These are phyloP conservation scores for Scomber scombrus DNA, from an alignment of 2,113 vertebrate genomes.

Conservation along the genomic window DNA sequence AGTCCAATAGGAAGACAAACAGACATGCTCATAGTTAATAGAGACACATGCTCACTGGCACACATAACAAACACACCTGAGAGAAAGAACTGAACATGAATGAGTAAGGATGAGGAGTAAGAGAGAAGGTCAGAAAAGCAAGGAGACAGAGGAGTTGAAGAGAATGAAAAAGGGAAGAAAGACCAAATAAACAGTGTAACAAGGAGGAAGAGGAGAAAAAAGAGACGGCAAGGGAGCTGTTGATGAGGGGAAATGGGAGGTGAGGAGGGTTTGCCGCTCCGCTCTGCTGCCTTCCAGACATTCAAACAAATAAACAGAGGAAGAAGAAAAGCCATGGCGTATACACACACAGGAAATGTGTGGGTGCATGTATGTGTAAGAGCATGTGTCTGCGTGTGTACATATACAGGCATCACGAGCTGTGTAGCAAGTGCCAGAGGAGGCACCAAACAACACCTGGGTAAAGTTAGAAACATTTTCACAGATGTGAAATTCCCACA, in stretches of 20 bases:
- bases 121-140: neutral
- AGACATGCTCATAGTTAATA: neutral
- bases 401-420: too few relatives aligned
- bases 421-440: too few relatives aligned
- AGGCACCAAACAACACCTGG: too few relatives aligned
- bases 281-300: slow-evolving; percentile 57
- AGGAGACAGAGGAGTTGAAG: neutral
- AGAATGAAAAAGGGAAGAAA: neutral
- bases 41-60: slow-evolving; percentile 3
- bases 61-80: slow-evolving; percentile 39
- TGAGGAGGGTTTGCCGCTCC: neutral
- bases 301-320: slow-evolving; percentile 62
- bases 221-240: neutral
- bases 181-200: too few relatives aligned
- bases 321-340: slow-evolving; percentile 22
- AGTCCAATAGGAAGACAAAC: neutral
- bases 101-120: neutral
- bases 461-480: too few relatives aligned
- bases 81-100: neutral
- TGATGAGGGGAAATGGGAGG: neutral
- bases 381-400: too few relatives aligned
- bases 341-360: neutral
- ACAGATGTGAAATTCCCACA: too few relatives aligned
- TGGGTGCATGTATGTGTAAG: slow-evolving; percentile 8
- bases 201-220: neutral